Evolutionary conservation across 2,113 vertebrate genomes (phyloP).

Genomic region (Heliornis fulica): DNA sequence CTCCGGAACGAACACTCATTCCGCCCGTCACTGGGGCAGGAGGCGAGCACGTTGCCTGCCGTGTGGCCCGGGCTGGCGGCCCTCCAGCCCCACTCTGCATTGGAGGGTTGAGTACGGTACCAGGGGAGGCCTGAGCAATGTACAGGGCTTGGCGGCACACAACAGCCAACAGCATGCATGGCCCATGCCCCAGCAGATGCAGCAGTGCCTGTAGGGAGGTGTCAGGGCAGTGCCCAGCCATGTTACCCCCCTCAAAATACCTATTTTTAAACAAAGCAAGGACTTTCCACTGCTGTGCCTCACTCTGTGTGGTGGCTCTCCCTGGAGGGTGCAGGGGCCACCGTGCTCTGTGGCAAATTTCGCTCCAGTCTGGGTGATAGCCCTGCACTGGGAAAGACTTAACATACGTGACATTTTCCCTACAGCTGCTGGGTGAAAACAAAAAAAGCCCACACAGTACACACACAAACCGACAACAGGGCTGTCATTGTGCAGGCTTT

Average conservation of each 20-base stretch:
- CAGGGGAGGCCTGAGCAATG: not conserved
- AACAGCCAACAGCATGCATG: not conserved
- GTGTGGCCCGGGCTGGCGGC: not conserved
- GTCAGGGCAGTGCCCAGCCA: not conserved
- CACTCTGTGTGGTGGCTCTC: not conserved
- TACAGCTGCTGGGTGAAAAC: conserved; percentile 4
- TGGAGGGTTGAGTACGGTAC: accelerated
- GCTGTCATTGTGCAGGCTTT: not conserved
- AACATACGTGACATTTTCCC: conserved; percentile 8
- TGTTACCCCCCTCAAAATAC: not conserved
- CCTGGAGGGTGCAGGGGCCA: accelerated
- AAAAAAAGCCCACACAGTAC: not conserved
- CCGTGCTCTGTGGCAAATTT: accelerated
- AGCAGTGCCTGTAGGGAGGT: not conserved
- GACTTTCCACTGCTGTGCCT: not conserved
- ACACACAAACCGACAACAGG: not conserved
- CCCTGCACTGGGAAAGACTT: not conserved
- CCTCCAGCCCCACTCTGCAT: not conserved
- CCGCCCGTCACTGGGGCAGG: accelerated
- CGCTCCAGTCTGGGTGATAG: accelerated
- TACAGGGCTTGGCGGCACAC: not conserved
- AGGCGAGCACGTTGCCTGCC: not conserved
- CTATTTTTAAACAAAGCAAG: not conserved
- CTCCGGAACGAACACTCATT: accelerated
- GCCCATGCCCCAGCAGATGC: not conserved